A percentile compares a stretch with the other conserved stretches of the same genome.
These are phyloP conservation scores for Sipunculus nudus DNA, from an alignment of 2,888 invertebrate species.

Conservation along the genomic window DNA sequence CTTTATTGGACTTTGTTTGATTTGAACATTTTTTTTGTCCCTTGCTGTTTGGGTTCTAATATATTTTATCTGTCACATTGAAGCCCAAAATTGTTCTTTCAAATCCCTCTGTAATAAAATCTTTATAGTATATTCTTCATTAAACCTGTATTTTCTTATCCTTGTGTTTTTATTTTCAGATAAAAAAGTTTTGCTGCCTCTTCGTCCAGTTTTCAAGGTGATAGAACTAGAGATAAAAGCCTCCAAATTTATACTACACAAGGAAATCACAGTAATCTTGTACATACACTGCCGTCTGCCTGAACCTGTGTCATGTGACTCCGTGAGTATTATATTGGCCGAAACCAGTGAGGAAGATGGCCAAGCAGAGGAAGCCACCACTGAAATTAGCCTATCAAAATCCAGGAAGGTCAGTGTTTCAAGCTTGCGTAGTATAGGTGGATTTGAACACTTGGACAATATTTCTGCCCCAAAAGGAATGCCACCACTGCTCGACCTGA, in stretches of 20 bases:
- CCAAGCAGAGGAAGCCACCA: slow-evolving; percentile 1
- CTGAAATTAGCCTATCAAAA: neutral
- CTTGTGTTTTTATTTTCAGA: neutral
- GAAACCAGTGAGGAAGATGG: too few relatives aligned
- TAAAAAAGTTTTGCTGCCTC: slow-evolving; percentile 1
- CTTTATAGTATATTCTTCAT: too few relatives aligned
- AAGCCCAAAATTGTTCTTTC: too few relatives aligned
- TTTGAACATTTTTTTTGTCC: too few relatives aligned
- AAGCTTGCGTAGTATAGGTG: slow-evolving; percentile 9
- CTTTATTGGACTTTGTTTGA: too few relatives aligned
- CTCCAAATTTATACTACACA: slow-evolving; percentile 4
- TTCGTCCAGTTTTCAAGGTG: slow-evolving; percentile 6
- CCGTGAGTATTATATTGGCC: too few relatives aligned
- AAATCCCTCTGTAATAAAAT: too few relatives aligned
- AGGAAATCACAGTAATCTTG: neutral
- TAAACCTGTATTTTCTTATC: neutral
- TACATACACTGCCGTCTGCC: slow-evolving; percentile 7
- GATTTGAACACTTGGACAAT: slow-evolving; percentile 13
- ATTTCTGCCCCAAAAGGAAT: slow-evolving; percentile 10
- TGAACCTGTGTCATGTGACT: slow-evolving; percentile 3
- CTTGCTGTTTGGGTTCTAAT: too few relatives aligned
- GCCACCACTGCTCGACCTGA: slow-evolving; percentile 14
- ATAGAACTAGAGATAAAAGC: neutral
- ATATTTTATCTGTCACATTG: too few relatives aligned
- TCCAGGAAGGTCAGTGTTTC: too few relatives aligned